These are phyloP conservation scores for Casuarius casuarius DNA, from an alignment of 2,113 vertebrate genomes.

Conservation along the genomic window DNA sequence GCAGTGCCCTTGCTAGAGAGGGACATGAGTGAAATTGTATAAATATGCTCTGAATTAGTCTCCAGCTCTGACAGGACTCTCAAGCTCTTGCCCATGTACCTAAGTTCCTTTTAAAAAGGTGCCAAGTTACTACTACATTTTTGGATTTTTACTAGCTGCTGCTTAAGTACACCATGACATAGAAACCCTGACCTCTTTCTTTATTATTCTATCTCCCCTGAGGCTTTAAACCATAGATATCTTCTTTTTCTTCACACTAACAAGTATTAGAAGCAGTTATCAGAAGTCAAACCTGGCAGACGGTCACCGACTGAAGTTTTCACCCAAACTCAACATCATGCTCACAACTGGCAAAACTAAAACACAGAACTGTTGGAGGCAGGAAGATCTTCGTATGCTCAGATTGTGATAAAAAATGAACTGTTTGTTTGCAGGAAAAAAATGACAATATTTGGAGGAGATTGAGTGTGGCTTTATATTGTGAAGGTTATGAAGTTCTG, in stretches of 20 bases:
- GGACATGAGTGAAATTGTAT: not conserved
- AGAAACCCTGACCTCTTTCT: not conserved
- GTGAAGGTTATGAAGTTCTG: not conserved
- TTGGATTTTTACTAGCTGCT: not conserved
- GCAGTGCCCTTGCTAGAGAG: not conserved
- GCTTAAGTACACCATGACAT: not conserved
- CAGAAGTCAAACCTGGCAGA: not conserved
- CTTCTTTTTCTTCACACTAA: not conserved
- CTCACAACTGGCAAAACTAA: not conserved
- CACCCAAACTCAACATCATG: not conserved
- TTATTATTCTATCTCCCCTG: not conserved
- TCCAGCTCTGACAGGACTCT: not conserved
- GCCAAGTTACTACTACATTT: not conserved
- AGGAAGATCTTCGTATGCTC: not conserved
- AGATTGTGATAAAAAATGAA: not conserved
- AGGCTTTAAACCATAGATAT: not conserved
- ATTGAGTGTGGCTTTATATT: not conserved
- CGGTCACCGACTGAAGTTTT: not conserved
- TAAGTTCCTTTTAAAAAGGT: not conserved
- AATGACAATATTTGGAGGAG: not conserved
- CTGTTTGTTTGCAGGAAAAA: not conserved
- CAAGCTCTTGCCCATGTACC: not conserved
- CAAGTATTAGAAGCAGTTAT: not conserved
- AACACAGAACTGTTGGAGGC: not conserved
- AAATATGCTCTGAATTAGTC: accelerated